phyloP scores from a whole-genome alignment of 2,113 vertebrate genomes.

The Alligator sinensis region DNA sequence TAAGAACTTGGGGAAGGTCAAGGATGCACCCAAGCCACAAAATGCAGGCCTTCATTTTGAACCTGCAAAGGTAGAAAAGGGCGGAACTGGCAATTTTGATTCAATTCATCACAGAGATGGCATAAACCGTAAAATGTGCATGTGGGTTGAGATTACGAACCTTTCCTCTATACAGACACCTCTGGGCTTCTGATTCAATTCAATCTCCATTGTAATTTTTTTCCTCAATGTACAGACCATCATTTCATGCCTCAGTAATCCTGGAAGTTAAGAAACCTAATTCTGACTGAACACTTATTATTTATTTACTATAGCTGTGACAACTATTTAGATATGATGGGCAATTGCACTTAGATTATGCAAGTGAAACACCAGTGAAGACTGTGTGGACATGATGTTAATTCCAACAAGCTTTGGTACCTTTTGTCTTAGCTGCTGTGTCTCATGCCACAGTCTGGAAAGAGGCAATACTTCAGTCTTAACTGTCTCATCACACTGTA shows the following conservation, averaged over 20 bases:
- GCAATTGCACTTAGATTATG: neutral
- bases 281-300: neutral
- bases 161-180: neutral
- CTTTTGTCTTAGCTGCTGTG: neutral
- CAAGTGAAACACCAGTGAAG: neutral
- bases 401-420: neutral
- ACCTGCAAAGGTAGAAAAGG: neutral
- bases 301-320: neutral
- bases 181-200: neutral
- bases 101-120: neutral
- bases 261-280: neutral
- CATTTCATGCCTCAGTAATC: neutral
- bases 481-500: no score
- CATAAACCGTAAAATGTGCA: neutral
- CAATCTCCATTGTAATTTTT: accelerated
- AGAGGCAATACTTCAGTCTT: no score
- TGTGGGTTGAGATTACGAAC: neutral
- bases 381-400: neutral
- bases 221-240: neutral
- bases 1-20: neutral
- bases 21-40: neutral
- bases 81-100: neutral
- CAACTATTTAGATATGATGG: neutral
- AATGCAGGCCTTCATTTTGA: neutral
- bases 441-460: no score